phyloP scores from a whole-genome alignment of 2,797 vertebrate genomes.

The Champsocephalus gunnari region DNA sequence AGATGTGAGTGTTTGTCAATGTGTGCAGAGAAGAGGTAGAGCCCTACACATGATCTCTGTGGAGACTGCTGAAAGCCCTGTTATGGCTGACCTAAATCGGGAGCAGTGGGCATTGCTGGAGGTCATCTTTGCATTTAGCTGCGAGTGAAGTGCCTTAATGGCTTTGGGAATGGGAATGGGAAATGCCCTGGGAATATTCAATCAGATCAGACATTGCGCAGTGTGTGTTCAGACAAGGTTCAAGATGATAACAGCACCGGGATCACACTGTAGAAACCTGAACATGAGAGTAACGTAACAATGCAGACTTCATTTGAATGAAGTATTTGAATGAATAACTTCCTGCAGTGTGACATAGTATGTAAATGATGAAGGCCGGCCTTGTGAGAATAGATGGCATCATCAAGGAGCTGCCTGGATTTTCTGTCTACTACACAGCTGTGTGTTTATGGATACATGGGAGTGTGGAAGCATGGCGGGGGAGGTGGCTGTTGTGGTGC shows the following conservation, averaged over 20 bases:
- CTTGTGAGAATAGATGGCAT: conserved; percentile 17
- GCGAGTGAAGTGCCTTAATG: conserved; percentile 64
- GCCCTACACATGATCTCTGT: conserved; percentile 9
- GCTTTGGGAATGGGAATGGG: conserved; percentile 53
- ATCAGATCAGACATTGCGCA: conserved; percentile 55
- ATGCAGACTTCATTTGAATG: neutral
- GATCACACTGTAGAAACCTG: neutral
- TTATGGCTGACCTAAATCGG: conserved; percentile 55
- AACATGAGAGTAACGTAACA: conserved; percentile 7
- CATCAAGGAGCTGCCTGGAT: conserved; percentile 31
- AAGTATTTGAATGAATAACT: conserved; percentile 1
- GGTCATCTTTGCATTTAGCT: conserved; percentile 67
- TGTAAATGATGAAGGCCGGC: neutral
- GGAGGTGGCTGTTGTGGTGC: conserved; percentile 63
- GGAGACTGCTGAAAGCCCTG: conserved; percentile 23
- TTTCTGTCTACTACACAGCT: conserved; percentile 41
- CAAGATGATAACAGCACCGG: conserved; percentile 7
- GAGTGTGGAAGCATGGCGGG: conserved; percentile 19
- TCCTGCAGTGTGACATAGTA: conserved; percentile 24
- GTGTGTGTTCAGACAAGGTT: conserved; percentile 22
- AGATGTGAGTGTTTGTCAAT: neutral
- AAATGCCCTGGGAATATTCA: conserved; percentile 56
- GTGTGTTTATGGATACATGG: conserved; percentile 53
- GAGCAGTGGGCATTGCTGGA: conserved; percentile 34
- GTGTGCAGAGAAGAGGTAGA: conserved; percentile 7